phyloP scores from a whole-genome alignment of 1,140 invertebrate genomes.

The Hylyphantes graminicola region DNA sequence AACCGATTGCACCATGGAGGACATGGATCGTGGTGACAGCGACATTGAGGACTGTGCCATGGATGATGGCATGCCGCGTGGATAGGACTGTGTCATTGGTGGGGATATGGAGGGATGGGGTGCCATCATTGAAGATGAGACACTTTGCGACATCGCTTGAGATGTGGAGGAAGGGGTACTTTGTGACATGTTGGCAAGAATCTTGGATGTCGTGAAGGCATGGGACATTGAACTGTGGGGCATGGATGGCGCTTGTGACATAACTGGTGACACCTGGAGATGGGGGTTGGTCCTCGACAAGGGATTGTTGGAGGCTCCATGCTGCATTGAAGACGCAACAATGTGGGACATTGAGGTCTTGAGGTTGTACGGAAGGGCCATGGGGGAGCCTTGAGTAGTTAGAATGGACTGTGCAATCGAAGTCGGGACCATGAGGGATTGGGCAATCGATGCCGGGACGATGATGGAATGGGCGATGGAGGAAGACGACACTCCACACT shows the following conservation, averaged over 20 bases:
- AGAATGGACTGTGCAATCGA: slow-evolving; percentile 45
- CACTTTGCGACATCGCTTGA: neutral
- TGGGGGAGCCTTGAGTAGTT: neutral
- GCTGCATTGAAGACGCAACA: neutral
- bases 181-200: too few species aligned
- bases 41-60: too few species aligned
- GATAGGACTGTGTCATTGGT: too few species aligned
- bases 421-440: slow-evolving; percentile 39
- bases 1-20: too few species aligned
- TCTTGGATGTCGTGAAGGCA: too few species aligned
- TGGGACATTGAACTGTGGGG: neutral
- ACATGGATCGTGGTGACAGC: too few species aligned
- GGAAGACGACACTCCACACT: slow-evolving; percentile 28
- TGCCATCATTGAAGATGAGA: too few species aligned
- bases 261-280: neutral
- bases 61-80: too few species aligned
- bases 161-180: neutral
- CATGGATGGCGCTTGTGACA: neutral
- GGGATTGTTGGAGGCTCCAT: too few species aligned
- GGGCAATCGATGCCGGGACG: slow-evolving; percentile 52
- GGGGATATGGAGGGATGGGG: too few species aligned
- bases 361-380: slow-evolving; percentile 6
- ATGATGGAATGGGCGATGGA: slow-evolving; percentile 48
- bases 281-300: too few species aligned
- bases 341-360: slow-evolving; percentile 17